Base-by-base conservation (phyloP, 1,140 invertebrate species). In the Atopsyche davidsoni region DNA sequence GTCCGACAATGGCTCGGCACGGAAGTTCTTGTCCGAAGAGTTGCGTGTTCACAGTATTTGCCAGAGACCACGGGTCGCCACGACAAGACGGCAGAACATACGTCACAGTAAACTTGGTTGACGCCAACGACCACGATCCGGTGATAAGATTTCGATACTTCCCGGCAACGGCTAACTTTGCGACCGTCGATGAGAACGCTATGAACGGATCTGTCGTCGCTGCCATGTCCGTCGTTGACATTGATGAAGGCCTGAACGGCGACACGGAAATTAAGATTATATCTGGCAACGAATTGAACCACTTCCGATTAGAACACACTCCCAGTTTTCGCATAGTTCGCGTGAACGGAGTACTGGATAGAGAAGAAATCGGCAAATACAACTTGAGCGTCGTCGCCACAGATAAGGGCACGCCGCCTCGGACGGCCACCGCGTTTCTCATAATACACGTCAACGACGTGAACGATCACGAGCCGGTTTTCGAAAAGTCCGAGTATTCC, bases 111-210 rank as follows among this genome's bases (percentile, higher is more conserved):
- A 95, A 92, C 69, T 73, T 97, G 11, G 74, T 95, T 23, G 93
- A 96, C 66, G 86, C 90, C 1, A 96, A 96, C 69, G 92, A 96
- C 75, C 92, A 97, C 64, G 89, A 92, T 71, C 95, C 94, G 2
- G 78, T 87, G 18, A 95, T 97, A 40, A 83, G 82, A 50, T 96
- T 97, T 64, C 82, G 82, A 6, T 94, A 94, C 66, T 89, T 92
- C 62, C 89, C 90, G 4, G 72, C 83, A 1, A 87, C 83, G 0
- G 86, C 87, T 0, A 82, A 78, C 21, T 87, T 85, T 62, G 92
- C 91, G 2, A 92, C 88, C 0, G 92, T 97, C 0, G 92, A 96
- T 65, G 93, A 97, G 69, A 95, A 95, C 69, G 90, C 92, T 0
- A 76, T 76, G 13, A 91, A 90, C 63, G 89, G 89, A 9, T 87